Conservation (phyloP, 2,797 vertebrate species). For the Schizothorax lantsangensis region DNA sequence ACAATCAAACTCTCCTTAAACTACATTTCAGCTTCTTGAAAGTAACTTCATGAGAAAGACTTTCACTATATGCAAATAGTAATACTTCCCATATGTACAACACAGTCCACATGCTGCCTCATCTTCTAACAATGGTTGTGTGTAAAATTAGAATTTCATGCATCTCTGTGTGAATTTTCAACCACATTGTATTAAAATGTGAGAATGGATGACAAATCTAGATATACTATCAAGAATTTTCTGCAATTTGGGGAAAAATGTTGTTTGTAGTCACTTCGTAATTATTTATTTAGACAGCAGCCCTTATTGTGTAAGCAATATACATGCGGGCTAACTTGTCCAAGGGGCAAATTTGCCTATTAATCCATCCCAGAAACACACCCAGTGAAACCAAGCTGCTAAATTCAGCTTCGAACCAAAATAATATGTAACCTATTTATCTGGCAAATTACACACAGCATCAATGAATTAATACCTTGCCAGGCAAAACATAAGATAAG, state of each 20-base stretch:
- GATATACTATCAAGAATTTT: not conserved
- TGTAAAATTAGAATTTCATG: not conserved
- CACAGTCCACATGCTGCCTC: not conserved
- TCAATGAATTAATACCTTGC: conserved; percentile 30
- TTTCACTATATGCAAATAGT: not conserved
- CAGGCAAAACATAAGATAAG: conserved; percentile 1
- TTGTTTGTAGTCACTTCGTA: not conserved
- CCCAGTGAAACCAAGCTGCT: conserved; percentile 41
- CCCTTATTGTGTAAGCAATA: not conserved
- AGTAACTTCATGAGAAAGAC: not conserved
- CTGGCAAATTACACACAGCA: conserved; percentile 38
- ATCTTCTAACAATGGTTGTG: conserved; percentile 1
- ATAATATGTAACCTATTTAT: conserved; percentile 37
- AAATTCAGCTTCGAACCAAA: conserved; percentile 46
- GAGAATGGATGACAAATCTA: not conserved
- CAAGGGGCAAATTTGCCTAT: not conserved
- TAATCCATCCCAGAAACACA: conserved; percentile 11
- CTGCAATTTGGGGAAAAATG: not conserved
- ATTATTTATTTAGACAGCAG: not conserved
- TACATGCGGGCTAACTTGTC: not conserved
- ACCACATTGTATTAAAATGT: not conserved
- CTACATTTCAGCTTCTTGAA: not conserved
- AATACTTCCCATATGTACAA: not conserved
- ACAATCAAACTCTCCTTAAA: not conserved
- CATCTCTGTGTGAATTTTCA: not conserved